phyloP scores from a whole-genome alignment of 2,797 vertebrate species.

The Spizella passerina region DNA sequence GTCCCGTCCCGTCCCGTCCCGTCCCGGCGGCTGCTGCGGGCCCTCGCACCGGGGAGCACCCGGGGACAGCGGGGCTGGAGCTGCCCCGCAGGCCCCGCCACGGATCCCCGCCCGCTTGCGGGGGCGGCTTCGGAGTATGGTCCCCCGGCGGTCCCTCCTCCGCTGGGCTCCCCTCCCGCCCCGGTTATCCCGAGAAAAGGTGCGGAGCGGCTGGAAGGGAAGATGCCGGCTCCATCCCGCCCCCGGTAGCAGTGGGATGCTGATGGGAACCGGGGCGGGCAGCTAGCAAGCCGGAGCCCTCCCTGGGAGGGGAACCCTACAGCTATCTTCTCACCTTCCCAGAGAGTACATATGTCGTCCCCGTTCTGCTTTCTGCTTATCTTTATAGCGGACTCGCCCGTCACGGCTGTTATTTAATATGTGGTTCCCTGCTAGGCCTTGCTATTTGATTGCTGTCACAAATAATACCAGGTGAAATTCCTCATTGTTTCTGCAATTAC shows the following conservation, averaged over 20 bases:
- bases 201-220: not conserved
- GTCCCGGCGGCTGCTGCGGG: not conserved
- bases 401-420: not conserved
- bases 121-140: not conserved
- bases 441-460: conserved; percentile 31
- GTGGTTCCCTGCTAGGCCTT: conserved; percentile 21
- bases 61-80: not conserved
- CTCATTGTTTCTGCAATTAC: conserved; percentile 1
- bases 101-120: not conserved
- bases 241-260: not conserved
- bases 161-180: not conserved
- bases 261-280: not conserved
- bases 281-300: not conserved
- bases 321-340: not conserved
- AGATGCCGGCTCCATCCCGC: not conserved
- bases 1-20: not conserved
- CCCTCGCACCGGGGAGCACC: not conserved
- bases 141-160: too few relatives aligned
- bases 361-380: not conserved
- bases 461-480: conserved; percentile 15
- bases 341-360: not conserved
- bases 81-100: not conserved
- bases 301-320: not conserved
- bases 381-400: not conserved
- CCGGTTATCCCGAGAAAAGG: not conserved